phyloP scores from a whole-genome alignment of 2,113 vertebrate genomes.

The Nothobranchius furzeri region DNA sequence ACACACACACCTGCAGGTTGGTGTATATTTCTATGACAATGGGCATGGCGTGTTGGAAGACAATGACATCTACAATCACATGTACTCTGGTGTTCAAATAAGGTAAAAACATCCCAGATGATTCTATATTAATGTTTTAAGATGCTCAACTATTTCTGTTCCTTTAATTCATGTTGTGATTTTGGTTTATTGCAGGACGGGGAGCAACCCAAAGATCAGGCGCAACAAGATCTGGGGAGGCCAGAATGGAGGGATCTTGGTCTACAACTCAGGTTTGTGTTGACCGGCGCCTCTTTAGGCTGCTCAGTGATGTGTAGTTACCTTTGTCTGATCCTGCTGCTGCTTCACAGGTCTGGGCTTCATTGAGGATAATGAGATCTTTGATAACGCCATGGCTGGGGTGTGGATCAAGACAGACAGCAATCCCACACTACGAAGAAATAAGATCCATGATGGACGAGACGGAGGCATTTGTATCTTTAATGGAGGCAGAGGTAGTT shows the following conservation, averaged over 20 bases:
- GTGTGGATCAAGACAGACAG: conserved; percentile 99
- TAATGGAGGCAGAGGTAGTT: conserved; percentile 93
- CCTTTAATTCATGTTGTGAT: background rate
- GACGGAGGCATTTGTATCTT: conserved; percentile 99
- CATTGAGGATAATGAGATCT: conserved; percentile 99
- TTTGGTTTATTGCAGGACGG: conserved; percentile 82
- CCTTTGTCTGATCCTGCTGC: background rate
- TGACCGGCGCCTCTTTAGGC: background rate
- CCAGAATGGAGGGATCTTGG: conserved; percentile 98
- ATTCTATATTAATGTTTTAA: background rate
- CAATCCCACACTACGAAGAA: conserved; percentile 97
- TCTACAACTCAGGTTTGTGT: conserved; percentile 94
- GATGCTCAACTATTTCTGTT: background rate
- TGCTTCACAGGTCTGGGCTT: conserved; percentile 88
- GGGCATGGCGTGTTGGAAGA: conserved; percentile 98
- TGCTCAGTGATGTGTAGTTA: background rate
- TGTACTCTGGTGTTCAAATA: conserved; percentile 99
- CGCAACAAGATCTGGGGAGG: conserved; percentile 99
- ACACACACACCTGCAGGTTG: conserved; percentile 83
- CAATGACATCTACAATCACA: conserved; percentile 99
- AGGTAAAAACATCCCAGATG: conserved; percentile 77
- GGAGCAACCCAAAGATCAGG: conserved; percentile 99
- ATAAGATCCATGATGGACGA: conserved; percentile 98
- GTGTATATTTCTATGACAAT: conserved; percentile 99
- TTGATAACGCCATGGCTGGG: conserved; percentile 99